These are phyloP conservation scores for Aphelocoma californica DNA, from an alignment of 2,797 vertebrate genomes.

Conservation along the genomic window DNA sequence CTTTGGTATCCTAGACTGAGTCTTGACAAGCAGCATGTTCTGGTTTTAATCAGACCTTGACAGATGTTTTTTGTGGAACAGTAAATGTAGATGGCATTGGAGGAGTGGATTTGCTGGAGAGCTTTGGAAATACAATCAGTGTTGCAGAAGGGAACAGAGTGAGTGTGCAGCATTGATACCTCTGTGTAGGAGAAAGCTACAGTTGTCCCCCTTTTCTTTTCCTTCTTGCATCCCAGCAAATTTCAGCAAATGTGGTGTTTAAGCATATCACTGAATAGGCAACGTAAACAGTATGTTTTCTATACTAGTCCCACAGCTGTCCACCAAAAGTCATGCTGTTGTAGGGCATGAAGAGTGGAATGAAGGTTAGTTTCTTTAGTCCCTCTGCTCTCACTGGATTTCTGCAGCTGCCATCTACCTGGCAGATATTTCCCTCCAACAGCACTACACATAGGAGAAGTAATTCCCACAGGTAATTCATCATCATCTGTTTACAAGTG, in stretches of 20 bases:
- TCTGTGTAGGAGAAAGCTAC: neutral
- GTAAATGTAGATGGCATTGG: neutral
- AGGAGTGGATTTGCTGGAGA: neutral
- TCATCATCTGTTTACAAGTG: neutral
- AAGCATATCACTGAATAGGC: neutral
- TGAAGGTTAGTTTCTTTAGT: neutral
- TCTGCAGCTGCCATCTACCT: neutral
- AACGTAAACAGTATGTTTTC: neutral
- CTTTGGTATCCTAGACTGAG: neutral
- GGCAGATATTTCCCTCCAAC: neutral
- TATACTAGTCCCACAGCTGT: neutral
- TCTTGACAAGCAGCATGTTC: neutral
- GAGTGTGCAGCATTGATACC: rapidly evolving
- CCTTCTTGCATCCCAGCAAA: neutral
- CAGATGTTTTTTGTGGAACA: neutral
- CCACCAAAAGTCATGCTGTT: neutral
- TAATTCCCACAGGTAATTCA: neutral
- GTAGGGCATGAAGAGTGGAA: neutral
- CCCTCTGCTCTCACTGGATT: neutral
- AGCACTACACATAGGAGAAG: neutral
- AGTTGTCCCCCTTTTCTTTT: neutral
- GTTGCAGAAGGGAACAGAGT: neutral
- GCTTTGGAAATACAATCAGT: neutral
- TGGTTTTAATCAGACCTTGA: neutral
- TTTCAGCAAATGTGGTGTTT: neutral